Conservation (phyloP, 1,140 invertebrate species). For the Polypedilum vanderplanki region DNA sequence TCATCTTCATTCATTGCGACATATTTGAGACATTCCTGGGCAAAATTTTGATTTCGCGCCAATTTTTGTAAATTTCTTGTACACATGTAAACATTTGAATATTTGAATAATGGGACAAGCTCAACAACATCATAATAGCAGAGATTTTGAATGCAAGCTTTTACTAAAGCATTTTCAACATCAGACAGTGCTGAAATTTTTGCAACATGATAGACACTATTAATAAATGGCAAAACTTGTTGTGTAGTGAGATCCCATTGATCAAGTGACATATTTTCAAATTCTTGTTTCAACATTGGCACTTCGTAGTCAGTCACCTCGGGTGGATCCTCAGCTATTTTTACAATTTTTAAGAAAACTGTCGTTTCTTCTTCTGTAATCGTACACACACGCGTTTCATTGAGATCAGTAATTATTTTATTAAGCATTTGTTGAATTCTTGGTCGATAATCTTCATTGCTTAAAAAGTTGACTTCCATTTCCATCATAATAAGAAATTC, state of each 20-base stretch:
- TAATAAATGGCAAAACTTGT: conserved; percentile 78
- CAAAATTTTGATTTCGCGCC: conserved; percentile 60
- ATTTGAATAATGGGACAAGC: conserved; percentile 85
- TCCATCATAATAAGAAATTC: conserved; percentile 83
- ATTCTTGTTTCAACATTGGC: conserved; percentile 59
- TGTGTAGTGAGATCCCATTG: conserved; percentile 91
- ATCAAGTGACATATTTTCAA: conserved; percentile 43
- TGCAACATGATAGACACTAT: conserved; percentile 86
- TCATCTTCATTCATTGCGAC: conserved; percentile 42
- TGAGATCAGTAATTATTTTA: conserved; percentile 71
- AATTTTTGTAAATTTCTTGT: conserved; percentile 74
- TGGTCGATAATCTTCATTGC: conserved; percentile 54
- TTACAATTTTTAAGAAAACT: conserved; percentile 72
- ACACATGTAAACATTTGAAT: conserved; percentile 85
- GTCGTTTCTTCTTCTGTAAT: conserved; percentile 72
- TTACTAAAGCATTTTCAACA: conserved; percentile 89
- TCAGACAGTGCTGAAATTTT: conserved; percentile 76
- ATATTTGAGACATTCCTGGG: conserved; percentile 66
- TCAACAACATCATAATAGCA: conserved; percentile 66
- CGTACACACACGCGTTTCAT: conserved; percentile 67
- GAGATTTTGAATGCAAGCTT: conserved; percentile 89
- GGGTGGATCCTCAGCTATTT: conserved; percentile 69
- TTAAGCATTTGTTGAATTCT: conserved; percentile 66
- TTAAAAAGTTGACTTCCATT: conserved; percentile 71
- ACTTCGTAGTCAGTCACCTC: conserved; percentile 84